Conservation (phyloP, 2,113 vertebrate genomes). For the Atlantisia rogersi region DNA sequence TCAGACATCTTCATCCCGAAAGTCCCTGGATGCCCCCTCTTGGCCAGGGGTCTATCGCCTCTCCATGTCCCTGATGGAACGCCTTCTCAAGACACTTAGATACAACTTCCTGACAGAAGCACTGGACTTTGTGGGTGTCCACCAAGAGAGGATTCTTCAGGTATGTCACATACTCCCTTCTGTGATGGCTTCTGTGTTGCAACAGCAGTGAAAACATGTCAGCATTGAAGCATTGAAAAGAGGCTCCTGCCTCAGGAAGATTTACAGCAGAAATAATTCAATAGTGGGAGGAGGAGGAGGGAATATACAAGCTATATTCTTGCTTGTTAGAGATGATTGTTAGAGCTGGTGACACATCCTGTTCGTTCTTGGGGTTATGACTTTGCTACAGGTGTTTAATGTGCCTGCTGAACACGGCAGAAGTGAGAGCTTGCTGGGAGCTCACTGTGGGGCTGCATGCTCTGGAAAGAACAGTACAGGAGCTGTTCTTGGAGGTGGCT, state of each 20-base stretch:
- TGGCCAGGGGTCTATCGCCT: conserved; percentile 95
- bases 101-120: conserved; percentile 96
- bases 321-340: neutral
- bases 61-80: conserved; percentile 94
- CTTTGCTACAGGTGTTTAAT: neutral
- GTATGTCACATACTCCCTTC: conserved; percentile 57
- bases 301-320: no score
- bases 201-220: neutral
- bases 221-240: neutral
- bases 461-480: neutral
- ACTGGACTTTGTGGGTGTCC: conserved; percentile 94
- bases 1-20: conserved; percentile 82
- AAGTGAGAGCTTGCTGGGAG: neutral
- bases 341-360: neutral
- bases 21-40: conserved; percentile 89
- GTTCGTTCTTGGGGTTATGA: neutral
- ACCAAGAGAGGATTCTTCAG: conserved; percentile 96
- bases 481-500: neutral
- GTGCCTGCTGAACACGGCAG: neutral
- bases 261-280: neutral
- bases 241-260: neutral
- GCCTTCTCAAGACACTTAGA: conserved; percentile 92
- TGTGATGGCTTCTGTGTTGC: neutral
- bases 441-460: neutral
- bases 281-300: neutral